A percentile compares a stretch with the other conserved stretches of the same genome.
Evolutionary conservation across 1,140 invertebrate genomes (phyloP).

Genomic region (Homarus americanus): DNA sequence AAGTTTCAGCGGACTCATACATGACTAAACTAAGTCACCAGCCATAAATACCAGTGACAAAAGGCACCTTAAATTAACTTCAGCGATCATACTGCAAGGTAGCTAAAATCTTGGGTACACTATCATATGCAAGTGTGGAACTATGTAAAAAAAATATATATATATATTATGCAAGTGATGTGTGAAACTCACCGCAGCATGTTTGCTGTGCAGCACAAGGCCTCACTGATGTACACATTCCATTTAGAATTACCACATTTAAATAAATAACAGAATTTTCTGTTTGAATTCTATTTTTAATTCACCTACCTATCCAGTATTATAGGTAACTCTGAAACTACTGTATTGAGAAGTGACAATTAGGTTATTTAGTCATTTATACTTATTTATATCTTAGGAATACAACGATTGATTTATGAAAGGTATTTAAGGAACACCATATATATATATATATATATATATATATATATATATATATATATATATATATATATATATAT

Average conservation of each 20-base stretch:
- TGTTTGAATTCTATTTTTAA: not conserved
- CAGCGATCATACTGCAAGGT: not conserved
- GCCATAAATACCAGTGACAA: not conserved
- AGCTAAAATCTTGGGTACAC: not conserved
- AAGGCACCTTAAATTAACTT: not conserved
- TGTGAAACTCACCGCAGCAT: too few relatives aligned
- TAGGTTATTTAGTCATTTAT: not conserved
- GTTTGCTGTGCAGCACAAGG: too few relatives aligned
- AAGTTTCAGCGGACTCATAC: too few relatives aligned
- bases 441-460: not conserved
- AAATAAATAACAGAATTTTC: not conserved
- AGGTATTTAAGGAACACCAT: too few relatives aligned
- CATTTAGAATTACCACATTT: too few relatives aligned
- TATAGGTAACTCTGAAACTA: not conserved
- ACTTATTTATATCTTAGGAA: too few relatives aligned
- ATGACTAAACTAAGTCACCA: too few relatives aligned
- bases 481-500: not conserved
- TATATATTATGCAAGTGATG: not conserved
- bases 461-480: not conserved
- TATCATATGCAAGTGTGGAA: not conserved
- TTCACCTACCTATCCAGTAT: not conserved
- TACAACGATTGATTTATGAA: too few relatives aligned
- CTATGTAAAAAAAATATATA: not conserved
- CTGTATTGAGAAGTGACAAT: not conserved
- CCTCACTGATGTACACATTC: too few relatives aligned